Percentiles rank a stretch among this genome's conserved stretches.
These are phyloP conservation scores for Gymnoscelis rufifasciata DNA, from an alignment of 2,888 invertebrate genomes.

Conservation along the genomic window DNA sequence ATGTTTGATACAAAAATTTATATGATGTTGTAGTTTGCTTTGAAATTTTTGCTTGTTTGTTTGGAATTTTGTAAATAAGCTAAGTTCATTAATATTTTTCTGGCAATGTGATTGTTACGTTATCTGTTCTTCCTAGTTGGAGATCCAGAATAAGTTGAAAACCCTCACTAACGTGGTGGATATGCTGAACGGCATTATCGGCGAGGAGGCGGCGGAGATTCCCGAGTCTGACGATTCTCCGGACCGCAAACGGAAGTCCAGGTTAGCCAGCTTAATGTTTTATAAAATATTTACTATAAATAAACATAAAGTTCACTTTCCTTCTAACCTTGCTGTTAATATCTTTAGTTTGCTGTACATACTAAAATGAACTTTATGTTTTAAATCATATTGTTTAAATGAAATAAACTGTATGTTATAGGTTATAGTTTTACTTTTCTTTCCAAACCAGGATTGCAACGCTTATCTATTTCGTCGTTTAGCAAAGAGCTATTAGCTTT, in stretches of 20 bases:
- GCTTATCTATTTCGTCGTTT: slow-evolving; percentile 30
- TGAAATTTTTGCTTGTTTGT: slow-evolving; percentile 11
- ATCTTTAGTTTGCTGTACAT: slow-evolving; percentile 11
- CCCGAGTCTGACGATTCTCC: slow-evolving; percentile 44
- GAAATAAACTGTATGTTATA: slow-evolving; percentile 20
- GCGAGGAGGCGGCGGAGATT: slow-evolving; percentile 78
- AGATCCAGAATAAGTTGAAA: slow-evolving; percentile 88
- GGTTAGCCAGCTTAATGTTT: slow-evolving; percentile 40
- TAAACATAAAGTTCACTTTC: slow-evolving; percentile 25
- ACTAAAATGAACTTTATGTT: slow-evolving; percentile 16
- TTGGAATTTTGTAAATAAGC: not conserved
- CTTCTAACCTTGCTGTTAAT: slow-evolving; percentile 8
- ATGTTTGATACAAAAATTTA: slow-evolving; percentile 6
- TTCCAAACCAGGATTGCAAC: slow-evolving; percentile 42
- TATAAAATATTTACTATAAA: too few species aligned
- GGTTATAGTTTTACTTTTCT: slow-evolving; percentile 31
- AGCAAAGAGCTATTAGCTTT: slow-evolving; percentile 15
- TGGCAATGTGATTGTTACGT: slow-evolving; percentile 24
- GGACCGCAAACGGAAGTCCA: slow-evolving; percentile 66
- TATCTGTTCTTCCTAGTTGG: slow-evolving; percentile 74
- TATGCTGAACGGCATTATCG: slow-evolving; percentile 91
- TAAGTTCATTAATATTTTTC: not conserved
- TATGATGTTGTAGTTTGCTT: slow-evolving; percentile 19
- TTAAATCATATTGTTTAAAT: slow-evolving; percentile 1
- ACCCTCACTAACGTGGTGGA: slow-evolving; percentile 93